Evolutionary conservation across 2,888 invertebrate species (phyloP).

Genomic region (Carpatolechia fugitivella): DNA sequence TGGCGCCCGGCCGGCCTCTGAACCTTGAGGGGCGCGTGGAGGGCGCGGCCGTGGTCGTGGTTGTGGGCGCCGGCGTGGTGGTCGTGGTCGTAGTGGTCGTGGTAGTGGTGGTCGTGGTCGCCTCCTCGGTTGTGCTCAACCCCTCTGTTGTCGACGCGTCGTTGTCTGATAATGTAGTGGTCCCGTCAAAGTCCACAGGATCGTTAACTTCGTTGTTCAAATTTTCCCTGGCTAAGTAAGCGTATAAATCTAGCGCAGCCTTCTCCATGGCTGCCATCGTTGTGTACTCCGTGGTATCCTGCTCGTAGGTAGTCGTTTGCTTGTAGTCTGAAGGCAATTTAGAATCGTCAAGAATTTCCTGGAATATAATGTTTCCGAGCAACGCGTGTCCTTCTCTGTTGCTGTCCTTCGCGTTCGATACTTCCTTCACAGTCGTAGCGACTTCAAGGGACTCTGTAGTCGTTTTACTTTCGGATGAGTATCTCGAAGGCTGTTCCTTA

Average conservation of each 20-base stretch:
- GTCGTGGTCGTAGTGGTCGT: constrained; percentile 80
- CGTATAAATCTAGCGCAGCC: constrained; percentile 90
- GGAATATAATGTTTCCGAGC: constrained; percentile 54
- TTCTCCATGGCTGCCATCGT: constrained; percentile 87
- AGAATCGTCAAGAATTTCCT: constrained; percentile 65
- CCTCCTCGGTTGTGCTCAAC: constrained; percentile 66
- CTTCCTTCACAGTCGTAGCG: constrained; percentile 43
- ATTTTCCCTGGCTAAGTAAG: constrained; percentile 84
- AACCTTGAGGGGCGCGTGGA: constrained; percentile 69
- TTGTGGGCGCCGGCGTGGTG: constrained; percentile 72
- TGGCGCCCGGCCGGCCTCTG: constrained; percentile 64
- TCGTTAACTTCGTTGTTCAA: constrained; percentile 78
- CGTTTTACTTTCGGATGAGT: constrained; percentile 69
- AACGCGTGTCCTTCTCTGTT: constrained; percentile 65
- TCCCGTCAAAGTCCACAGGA: constrained; percentile 54
- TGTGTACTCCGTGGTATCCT: constrained; percentile 81
- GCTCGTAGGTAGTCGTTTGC: constrained; percentile 61
- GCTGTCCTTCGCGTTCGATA: constrained; percentile 53
- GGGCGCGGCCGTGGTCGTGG: constrained; percentile 60
- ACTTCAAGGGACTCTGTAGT: constrained; percentile 79
- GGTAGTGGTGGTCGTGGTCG: constrained; percentile 76
- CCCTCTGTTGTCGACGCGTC: constrained; percentile 64
- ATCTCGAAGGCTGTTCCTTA: constrained; percentile 67
- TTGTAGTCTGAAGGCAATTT: constrained; percentile 63
- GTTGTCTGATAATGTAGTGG: constrained; percentile 59